Evolutionary conservation across 2,888 invertebrate species (phyloP), one percentile per base, ranked within the genome.

Genomic region (Stictocephala bisonia): DNA sequence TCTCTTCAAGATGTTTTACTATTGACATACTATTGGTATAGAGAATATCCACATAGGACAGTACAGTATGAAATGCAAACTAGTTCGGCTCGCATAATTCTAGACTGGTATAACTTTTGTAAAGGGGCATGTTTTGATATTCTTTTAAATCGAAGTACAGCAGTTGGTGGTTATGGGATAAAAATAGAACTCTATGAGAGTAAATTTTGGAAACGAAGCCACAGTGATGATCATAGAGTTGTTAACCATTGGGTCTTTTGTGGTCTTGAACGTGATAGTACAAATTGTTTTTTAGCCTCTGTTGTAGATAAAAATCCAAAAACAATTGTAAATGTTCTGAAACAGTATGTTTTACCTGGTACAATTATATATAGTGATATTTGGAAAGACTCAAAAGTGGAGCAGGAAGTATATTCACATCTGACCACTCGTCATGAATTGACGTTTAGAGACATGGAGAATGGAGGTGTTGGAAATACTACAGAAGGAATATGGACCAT

Each of bases 11-110:
- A 69, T 53, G 53, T 69, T 51, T 53, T 69, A 22, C 69, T 69
- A 1, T 26, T 69, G 40, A 35, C 69, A 2, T 69, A 69, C 31
- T 69, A 53, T 26, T 69, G 69, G 69, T 69, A 69, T 53, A 51
- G 69, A 29, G 69, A 69, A 53, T 69, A 69, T 22, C 69, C 69
- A 13, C 69, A 69, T 24, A 69, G 69, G 35, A 69, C 53, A 35
- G 69, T 69, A 7, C 69, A 69, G 15, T 69, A 53, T 69, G 69
- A 69, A 69, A 18, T 69, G 20, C 69, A 69, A 53, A 69, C 69
- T 35, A 40, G 53, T 22, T 22, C 51, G 20, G 53, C 51, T 18
- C 27, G 40, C 2, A 69, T 69, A 53, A 53, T 69, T 18, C 40
- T 69, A 9, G 69, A 69, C 35, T 69, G 69, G 69, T 69, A 53